phyloP scores from a whole-genome alignment of 2,888 invertebrate species.

The Osmoderma eremita region DNA sequence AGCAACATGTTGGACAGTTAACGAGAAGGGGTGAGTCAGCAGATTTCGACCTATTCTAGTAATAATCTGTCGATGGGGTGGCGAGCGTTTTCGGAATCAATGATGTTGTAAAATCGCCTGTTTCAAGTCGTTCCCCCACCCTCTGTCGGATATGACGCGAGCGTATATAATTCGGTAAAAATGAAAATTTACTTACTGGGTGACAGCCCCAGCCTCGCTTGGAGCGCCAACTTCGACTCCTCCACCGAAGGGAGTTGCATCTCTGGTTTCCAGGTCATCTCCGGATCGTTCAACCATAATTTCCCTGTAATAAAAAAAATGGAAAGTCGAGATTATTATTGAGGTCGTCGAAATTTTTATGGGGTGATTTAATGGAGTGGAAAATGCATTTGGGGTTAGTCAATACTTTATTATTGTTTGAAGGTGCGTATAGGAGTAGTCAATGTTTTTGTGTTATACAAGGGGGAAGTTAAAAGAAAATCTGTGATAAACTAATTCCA shows the following conservation, averaged over 20 bases:
- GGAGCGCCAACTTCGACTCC: conserved; percentile 63
- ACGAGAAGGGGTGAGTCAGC: conserved; percentile 62
- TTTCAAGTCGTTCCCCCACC: conserved; percentile 37
- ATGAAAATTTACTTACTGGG: conserved; percentile 59
- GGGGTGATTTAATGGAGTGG: neutral
- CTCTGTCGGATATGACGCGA: conserved; percentile 6
- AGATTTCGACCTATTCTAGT: conserved; percentile 54
- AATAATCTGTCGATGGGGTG: conserved; percentile 61
- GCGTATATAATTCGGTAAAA: neutral
- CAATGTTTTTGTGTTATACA: too few relatives aligned
- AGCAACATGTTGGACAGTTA: conserved; percentile 59
- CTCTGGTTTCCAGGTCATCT: conserved; percentile 64
- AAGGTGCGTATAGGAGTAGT: too few relatives aligned
- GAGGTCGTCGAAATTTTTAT: neutral
- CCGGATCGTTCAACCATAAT: conserved; percentile 64
- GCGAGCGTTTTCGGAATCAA: conserved; percentile 56
- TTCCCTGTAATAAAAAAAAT: conserved; percentile 60
- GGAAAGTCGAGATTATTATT: neutral
- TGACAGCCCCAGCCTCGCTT: conserved; percentile 63
- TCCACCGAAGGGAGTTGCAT: conserved; percentile 62
- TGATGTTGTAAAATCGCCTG: conserved; percentile 57
- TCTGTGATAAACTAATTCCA: too few relatives aligned
- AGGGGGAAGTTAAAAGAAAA: too few relatives aligned
- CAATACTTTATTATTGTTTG: too few relatives aligned
- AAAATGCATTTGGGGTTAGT: neutral